phyloP scores from a whole-genome alignment of 2,113 vertebrate species.

The Urocolius indicus region DNA sequence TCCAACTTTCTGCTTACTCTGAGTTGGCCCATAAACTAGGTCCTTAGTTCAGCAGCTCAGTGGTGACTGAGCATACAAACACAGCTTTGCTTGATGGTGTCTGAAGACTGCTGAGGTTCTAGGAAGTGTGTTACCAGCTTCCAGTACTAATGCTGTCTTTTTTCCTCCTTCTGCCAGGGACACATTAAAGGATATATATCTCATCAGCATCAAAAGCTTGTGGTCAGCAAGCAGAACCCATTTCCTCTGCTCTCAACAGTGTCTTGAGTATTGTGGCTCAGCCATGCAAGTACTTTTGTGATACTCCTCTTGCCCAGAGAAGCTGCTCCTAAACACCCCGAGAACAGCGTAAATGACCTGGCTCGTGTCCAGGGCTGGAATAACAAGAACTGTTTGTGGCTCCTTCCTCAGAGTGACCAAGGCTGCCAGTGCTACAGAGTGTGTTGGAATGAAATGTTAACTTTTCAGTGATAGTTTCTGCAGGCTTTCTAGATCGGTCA shows the following conservation, averaged over 20 bases:
- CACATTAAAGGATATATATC: conserved; percentile 99
- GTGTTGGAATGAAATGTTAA: neutral
- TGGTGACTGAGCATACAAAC: neutral
- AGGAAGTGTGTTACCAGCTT: neutral
- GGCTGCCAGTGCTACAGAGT: neutral
- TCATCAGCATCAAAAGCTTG: conserved; percentile 97
- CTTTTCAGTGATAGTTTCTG: neutral
- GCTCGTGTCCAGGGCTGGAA: neutral
- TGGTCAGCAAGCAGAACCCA: conserved; percentile 97
- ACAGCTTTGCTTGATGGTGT: neutral
- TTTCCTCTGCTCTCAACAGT: conserved; percentile 91
- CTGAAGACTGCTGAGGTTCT: neutral
- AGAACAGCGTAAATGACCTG: neutral
- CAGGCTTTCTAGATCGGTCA: neutral
- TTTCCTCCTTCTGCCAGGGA: conserved; percentile 79
- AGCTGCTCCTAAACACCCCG: neutral
- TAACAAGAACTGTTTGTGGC: conserved; percentile 23
- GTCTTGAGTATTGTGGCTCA: conserved; percentile 72
- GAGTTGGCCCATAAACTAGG: neutral
- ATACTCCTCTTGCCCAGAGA: neutral
- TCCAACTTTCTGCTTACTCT: neutral
- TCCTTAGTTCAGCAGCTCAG: neutral
- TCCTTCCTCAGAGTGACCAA: neutral
- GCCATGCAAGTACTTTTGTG: neutral
- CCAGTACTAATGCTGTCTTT: neutral